Base-by-base conservation (phyloP, 2,888 invertebrate species). In the Eristalinus sepulchralis region DNA sequence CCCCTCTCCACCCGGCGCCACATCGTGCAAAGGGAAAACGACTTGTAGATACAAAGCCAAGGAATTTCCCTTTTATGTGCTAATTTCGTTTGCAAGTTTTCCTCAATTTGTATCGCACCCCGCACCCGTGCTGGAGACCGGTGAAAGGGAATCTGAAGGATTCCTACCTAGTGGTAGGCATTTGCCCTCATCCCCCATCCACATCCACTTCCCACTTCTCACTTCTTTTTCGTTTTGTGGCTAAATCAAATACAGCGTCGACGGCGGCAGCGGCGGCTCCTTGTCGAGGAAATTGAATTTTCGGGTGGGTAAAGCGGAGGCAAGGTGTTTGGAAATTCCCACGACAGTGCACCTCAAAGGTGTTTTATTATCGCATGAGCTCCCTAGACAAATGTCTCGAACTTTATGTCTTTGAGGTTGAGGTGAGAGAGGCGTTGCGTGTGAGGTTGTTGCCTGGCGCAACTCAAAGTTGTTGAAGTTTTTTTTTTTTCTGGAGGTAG, bases 81-180 rank as follows among this genome's bases (percentile, higher is more conserved):
- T 76, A 81, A 76, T 84, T 84, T 82, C 66, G 70, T 81, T 81
- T 81, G 75, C 34, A 79, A 76, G 70, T 82, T 82, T 76, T 59
- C 76, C 71, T 71, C 80, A 70, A 71, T 84, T 76, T 71, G 62
- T 47, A 84, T 68, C 36, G 63, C 57, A 60, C 60, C 57, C 47
- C 47, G 47, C 47, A 8, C 57, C 76, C 67, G 53, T 84, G 67
- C 57, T 53, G 62, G 76, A 75, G 39, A 17, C 47, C 63, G 76
- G 67, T 68, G 36, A 64, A 77, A 68, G 33, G 66, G 57, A 81
- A 81, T 84, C 66, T 62, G 66, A 76, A 72, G 76, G 67, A 77
- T 81, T 81, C 27, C 27, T 72, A 71, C 76, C 80, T 72, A 62
- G 22, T 33, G 17, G n/a, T 10, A 67, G 72, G 62, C 34, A 72